phyloP scores from a whole-genome alignment of 2,797 vertebrate species.

The Macropus fuliginosus region DNA sequence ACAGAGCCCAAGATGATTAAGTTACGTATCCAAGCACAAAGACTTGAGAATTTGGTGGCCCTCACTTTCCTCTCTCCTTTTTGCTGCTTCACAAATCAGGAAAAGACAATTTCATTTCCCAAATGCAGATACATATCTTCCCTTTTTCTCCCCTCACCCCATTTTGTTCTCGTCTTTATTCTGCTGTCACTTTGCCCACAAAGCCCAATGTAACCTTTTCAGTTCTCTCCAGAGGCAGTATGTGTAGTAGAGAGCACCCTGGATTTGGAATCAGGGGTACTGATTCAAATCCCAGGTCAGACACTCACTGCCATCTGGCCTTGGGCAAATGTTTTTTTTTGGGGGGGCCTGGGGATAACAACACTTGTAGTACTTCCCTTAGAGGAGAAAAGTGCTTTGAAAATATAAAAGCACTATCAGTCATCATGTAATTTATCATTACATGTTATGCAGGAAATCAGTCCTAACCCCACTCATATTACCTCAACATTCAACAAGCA shows the following conservation, averaged over 20 bases:
- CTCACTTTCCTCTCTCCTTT: background rate
- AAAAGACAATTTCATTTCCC: background rate
- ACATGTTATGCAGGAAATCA: background rate
- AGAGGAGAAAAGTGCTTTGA: background rate
- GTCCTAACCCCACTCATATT: background rate
- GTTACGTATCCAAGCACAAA: too few species aligned
- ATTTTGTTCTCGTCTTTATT: background rate
- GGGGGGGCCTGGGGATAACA: background rate
- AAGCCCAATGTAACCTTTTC: background rate
- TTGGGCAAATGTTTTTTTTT: background rate
- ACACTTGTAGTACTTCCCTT: background rate
- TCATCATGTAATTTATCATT: background rate
- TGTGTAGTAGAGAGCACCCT: background rate
- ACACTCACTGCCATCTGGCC: background rate
- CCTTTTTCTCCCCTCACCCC: accelerated
- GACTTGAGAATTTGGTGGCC: background rate
- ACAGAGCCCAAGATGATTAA: background rate
- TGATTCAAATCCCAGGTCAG: background rate
- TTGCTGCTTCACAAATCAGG: background rate
- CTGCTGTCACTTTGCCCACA: background rate
- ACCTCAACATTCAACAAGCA: background rate
- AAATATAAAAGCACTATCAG: background rate
- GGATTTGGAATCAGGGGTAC: background rate
- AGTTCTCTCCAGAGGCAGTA: background rate
- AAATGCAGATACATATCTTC: background rate